Conservation (phyloP, 2,113 vertebrate species). For the Leucosticte australis region DNA sequence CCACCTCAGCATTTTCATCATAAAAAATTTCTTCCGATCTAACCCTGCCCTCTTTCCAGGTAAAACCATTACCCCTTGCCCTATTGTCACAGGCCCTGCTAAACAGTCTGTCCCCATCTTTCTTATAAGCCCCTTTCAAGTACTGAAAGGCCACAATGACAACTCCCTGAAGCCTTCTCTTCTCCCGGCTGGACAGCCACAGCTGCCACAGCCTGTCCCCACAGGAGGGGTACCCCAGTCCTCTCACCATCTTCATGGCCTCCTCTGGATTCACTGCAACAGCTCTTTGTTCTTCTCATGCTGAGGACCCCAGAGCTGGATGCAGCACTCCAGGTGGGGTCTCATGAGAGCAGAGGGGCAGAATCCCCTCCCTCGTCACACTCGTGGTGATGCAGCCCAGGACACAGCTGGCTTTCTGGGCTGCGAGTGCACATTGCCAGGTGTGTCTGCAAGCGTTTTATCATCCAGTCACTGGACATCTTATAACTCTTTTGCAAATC, state of each 20-base stretch:
- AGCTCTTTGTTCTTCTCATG: not conserved
- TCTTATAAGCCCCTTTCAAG: not conserved
- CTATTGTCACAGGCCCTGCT: not conserved
- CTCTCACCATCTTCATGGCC: not conserved
- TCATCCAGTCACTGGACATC: not conserved
- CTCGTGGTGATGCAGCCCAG: not conserved
- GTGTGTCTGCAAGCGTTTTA: not conserved
- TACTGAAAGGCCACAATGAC: not conserved
- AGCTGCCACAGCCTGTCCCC: not conserved
- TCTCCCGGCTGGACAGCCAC: not conserved
- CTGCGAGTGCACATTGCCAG: not conserved
- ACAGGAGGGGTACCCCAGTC: not conserved
- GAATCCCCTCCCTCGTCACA: not conserved
- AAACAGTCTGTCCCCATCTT: not conserved
- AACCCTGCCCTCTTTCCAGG: not conserved
- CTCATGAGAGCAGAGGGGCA: not conserved
- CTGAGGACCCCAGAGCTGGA: not conserved
- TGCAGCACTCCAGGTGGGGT: not conserved
- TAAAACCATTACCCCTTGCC: not conserved
- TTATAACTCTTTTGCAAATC: not conserved
- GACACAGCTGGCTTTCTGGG: not conserved
- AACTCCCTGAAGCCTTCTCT: not conserved
- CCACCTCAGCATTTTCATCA: not conserved
- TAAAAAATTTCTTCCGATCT: not conserved
- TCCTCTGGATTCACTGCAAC: not conserved